Evolutionary conservation across 2,888 invertebrate species (phyloP).

Genomic region (Cephus spinipes): DNA sequence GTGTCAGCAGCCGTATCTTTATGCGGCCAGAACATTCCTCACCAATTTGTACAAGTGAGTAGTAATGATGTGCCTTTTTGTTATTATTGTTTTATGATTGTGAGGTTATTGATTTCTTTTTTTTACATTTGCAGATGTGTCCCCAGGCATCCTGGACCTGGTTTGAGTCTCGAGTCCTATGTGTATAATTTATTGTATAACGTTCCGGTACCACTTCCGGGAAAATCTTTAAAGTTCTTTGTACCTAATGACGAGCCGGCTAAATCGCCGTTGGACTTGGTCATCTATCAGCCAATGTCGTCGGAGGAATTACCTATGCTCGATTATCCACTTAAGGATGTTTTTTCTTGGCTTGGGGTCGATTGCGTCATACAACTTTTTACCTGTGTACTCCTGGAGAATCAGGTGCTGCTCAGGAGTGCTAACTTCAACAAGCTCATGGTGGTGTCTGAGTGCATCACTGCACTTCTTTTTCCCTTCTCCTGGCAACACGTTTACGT

Average conservation of each 20-base stretch:
- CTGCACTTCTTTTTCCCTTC: conserved; percentile 92
- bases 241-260: conserved; percentile 63
- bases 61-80: not conserved
- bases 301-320: conserved; percentile 91
- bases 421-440: conserved; percentile 95
- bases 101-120: not conserved
- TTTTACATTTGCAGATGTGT: conserved; percentile 72
- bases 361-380: conserved; percentile 94
- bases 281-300: conserved; percentile 82
- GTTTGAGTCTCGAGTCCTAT: conserved; percentile 90
- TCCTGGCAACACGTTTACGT: conserved; percentile 99
- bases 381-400: conserved; percentile 95
- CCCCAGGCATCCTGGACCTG: conserved; percentile 81
- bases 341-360: conserved; percentile 90
- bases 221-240: conserved; percentile 78
- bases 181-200: conserved; percentile 96
- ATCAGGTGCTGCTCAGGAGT: conserved; percentile 95
- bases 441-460: conserved; percentile 95
- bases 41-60: conserved; percentile 86
- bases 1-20: conserved; percentile 90
- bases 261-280: conserved; percentile 66
- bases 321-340: conserved; percentile 89
- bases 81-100: conserved; percentile 8
- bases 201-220: conserved; percentile 89
- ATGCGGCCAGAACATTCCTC: conserved; percentile 87